Conservation (phyloP, 2,888 invertebrate genomes). For the Brachyopa scutellaris region DNA sequence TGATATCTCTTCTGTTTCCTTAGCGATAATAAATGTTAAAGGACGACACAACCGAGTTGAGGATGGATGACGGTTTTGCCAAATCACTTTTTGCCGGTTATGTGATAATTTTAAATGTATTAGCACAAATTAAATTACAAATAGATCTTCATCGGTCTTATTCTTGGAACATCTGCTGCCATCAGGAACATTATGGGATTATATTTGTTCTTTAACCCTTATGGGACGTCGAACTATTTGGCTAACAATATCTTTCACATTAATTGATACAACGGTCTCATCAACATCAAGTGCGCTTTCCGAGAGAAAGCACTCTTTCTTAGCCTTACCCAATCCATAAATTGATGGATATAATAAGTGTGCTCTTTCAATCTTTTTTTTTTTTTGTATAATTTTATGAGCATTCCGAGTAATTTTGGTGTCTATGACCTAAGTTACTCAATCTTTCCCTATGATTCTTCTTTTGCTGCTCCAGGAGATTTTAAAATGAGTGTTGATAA, state of each 20-base stretch:
- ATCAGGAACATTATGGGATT: no score
- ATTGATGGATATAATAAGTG: background rate
- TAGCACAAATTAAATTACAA: no score
- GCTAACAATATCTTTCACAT: no score
- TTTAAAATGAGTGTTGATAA: background rate
- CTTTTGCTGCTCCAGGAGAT: background rate
- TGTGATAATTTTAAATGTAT: background rate
- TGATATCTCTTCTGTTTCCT: background rate
- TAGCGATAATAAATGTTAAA: conserved; percentile 4
- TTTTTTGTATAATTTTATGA: conserved; percentile 11
- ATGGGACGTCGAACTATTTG: no score
- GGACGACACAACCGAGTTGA: background rate
- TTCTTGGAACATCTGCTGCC: no score
- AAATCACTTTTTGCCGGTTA: background rate
- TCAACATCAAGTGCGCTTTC: no score
- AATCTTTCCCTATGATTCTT: background rate
- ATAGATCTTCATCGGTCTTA: background rate
- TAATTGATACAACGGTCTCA: no score
- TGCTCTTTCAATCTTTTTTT: background rate
- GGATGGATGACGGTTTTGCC: background rate
- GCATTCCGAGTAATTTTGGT: background rate
- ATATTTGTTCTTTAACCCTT: no score
- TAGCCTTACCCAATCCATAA: background rate
- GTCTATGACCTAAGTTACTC: background rate
- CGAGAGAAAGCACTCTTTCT: no score